Conservation (phyloP, 2,113 vertebrate species). For the Hyperopisus bebe region DNA sequence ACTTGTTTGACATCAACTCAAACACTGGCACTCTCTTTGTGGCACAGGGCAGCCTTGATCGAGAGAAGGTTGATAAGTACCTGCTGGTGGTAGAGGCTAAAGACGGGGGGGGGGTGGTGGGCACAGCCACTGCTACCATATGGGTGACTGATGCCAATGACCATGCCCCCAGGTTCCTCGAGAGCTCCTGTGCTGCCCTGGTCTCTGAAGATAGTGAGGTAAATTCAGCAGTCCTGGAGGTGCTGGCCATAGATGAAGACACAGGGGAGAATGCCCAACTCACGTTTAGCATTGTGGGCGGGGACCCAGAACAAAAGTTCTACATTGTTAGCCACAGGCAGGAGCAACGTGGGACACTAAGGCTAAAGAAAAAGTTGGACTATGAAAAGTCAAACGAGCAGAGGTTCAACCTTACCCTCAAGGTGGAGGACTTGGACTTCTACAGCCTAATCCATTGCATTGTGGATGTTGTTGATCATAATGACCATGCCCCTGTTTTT, state of each 20-base stretch:
- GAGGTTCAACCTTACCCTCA: slow-evolving; percentile 77
- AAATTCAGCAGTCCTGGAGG: slow-evolving; percentile 64
- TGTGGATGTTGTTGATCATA: slow-evolving; percentile 77
- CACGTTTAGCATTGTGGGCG: slow-evolving; percentile 70
- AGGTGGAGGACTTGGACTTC: slow-evolving; percentile 76
- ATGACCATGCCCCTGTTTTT: slow-evolving; percentile 79
- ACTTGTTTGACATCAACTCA: slow-evolving; percentile 68
- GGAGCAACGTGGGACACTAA: slow-evolving; percentile 65
- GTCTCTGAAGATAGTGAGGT: slow-evolving; percentile 68
- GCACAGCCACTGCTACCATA: slow-evolving; percentile 74
- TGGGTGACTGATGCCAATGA: slow-evolving; percentile 73
- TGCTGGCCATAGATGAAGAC: slow-evolving; percentile 69
- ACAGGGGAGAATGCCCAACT: slow-evolving; percentile 69
- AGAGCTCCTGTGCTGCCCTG: slow-evolving; percentile 56
- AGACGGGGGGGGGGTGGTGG: slow-evolving; percentile 75
- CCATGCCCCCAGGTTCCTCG: slow-evolving; percentile 67
- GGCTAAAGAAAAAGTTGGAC: slow-evolving; percentile 74
- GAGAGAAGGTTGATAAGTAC: slow-evolving; percentile 68
- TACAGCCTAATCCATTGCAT: slow-evolving; percentile 68
- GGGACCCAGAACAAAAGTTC: slow-evolving; percentile 81
- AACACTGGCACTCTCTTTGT: slow-evolving; percentile 67
- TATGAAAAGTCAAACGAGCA: slow-evolving; percentile 76
- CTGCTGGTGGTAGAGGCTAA: slow-evolving; percentile 73
- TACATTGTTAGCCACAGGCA: slow-evolving; percentile 69
- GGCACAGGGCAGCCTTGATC: slow-evolving; percentile 61